Percentiles rank a stretch among this genome's conserved stretches.
Conservation (phyloP, 1,140 invertebrate genomes). For the Ladona fulva region DNA sequence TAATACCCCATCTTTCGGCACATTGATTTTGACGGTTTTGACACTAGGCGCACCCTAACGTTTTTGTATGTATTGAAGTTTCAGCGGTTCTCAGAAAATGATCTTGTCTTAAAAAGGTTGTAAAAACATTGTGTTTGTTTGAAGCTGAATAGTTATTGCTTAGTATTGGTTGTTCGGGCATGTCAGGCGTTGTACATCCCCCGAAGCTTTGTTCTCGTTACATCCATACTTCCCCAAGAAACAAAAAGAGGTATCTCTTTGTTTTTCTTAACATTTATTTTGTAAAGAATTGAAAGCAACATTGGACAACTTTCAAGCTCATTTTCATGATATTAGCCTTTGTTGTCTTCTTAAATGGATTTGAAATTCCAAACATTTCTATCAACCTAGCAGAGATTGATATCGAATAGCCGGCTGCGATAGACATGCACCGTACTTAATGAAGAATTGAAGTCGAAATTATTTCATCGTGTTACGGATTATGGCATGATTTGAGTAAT, state of each 20-base stretch:
- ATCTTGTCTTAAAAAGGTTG: not conserved
- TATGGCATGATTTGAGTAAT: too few relatives aligned
- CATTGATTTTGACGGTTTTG: not conserved
- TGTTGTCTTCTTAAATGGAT: too few relatives aligned
- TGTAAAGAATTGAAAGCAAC: too few relatives aligned
- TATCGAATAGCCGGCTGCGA: too few relatives aligned
- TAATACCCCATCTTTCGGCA: conserved; percentile 4
- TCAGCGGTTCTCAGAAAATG: not conserved
- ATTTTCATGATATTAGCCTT: too few relatives aligned
- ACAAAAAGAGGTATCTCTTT: not conserved
- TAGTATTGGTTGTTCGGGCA: not conserved
- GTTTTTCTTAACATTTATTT: not conserved
- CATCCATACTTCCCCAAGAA: not conserved
- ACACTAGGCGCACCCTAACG: not conserved
- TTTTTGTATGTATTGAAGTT: not conserved
- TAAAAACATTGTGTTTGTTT: not conserved
- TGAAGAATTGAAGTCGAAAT: too few relatives aligned
- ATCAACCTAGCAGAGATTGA: too few relatives aligned
- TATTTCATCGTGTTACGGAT: too few relatives aligned
- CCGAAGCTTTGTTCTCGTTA: not conserved
- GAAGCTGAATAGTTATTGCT: not conserved
- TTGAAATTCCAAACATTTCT: too few relatives aligned
- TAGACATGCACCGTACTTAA: too few relatives aligned
- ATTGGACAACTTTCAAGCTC: too few relatives aligned
- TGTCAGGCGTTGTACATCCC: not conserved